These are phyloP conservation scores for Calypte anna DNA, from an alignment of 2,113 vertebrate genomes.

Conservation along the genomic window DNA sequence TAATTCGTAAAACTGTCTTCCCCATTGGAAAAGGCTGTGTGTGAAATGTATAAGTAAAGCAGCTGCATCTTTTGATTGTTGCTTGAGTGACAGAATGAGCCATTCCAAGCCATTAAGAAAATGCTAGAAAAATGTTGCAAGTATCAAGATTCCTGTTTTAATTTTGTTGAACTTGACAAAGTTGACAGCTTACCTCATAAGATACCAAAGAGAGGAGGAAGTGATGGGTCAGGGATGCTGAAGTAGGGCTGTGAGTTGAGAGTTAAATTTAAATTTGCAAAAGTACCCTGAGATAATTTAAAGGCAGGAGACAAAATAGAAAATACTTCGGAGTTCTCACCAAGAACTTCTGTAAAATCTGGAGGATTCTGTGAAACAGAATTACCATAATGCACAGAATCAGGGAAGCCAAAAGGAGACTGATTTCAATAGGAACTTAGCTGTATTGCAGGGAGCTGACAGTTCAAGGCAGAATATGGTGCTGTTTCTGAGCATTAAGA, in stretches of 20 bases:
- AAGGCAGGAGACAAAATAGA: not conserved
- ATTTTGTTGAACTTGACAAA: not conserved
- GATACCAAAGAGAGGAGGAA: not conserved
- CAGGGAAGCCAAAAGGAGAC: not conserved
- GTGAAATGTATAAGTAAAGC: not conserved
- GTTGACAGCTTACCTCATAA: not conserved
- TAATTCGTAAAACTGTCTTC: not conserved
- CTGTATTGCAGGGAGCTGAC: not conserved
- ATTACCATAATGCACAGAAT: not conserved
- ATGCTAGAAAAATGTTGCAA: not conserved
- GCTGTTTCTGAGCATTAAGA: not conserved
- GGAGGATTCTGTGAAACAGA: not conserved
- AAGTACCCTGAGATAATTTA: not conserved
- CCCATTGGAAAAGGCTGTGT: too few relatives aligned
- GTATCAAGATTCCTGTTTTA: not conserved
- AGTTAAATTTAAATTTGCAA: not conserved
- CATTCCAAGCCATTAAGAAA: not conserved
- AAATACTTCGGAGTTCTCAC: not conserved
- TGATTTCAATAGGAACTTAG: not conserved
- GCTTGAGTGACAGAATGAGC: not conserved
- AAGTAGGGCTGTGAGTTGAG: not conserved
- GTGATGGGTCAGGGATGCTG: accelerated
- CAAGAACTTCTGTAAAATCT: not conserved
- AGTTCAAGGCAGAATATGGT: not conserved
- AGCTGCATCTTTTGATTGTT: not conserved